Conservation (phyloP, 2,888 invertebrate species). For the Morpho deidamia region DNA sequence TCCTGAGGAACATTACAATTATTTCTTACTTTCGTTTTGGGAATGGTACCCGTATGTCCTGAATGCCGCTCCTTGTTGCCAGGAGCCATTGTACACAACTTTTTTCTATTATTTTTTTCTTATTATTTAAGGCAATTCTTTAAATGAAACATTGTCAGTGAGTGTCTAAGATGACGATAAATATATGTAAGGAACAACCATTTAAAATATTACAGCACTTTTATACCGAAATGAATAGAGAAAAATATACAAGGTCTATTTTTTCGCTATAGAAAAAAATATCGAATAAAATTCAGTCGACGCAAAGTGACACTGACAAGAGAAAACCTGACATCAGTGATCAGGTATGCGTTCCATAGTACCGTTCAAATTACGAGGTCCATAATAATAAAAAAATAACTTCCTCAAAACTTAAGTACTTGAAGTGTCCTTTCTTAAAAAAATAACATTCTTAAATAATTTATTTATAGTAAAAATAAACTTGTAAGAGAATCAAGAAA, state of each 20-base stretch:
- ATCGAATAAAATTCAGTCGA: conserved; percentile 13
- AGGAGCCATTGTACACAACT: conserved; percentile 63
- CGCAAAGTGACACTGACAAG: conserved; percentile 24
- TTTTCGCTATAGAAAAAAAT: conserved; percentile 5
- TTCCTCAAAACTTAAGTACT: no score
- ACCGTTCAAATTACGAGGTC: no score
- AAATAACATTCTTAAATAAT: no score
- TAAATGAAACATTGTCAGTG: conserved; percentile 9
- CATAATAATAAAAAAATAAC: no score
- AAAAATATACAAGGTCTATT: background rate
- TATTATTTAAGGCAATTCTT: conserved; percentile 15
- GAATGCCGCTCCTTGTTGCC: conserved; percentile 72
- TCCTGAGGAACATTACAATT: conserved; percentile 80
- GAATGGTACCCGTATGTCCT: conserved; percentile 82
- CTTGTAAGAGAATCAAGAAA: no score
- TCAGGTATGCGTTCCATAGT: no score
- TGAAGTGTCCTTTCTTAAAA: no score
- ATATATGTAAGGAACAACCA: background rate
- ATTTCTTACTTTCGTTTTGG: conserved; percentile 80
- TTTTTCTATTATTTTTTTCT: background rate
- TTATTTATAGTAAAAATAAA: no score
- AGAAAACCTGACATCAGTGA: no score
- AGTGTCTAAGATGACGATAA: background rate
- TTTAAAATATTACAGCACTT: background rate
- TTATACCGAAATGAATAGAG: background rate